Evolutionary conservation across 2,113 vertebrate species (phyloP).

Genomic region (Rhynchomys soricoides): DNA sequence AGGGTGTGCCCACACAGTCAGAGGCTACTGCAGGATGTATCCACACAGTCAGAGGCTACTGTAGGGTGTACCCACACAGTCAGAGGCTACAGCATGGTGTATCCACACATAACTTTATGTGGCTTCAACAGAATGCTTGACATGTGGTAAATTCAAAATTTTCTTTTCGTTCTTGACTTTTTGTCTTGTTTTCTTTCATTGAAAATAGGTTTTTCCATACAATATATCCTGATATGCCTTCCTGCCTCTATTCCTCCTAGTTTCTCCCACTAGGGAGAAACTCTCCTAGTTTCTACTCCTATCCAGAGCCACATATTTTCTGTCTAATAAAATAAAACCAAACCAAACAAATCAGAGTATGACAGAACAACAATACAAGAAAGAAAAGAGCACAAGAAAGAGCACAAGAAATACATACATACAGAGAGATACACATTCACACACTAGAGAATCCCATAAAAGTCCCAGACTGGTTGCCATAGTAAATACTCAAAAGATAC

Average conservation of each 20-base stretch:
- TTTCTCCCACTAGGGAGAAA: too few species aligned
- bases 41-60: too few species aligned
- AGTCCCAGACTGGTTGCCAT: background rate
- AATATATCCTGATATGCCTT: background rate
- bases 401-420: background rate
- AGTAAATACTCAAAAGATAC: background rate
- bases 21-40: background rate
- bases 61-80: background rate
- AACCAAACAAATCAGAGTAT: background rate
- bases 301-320: background rate
- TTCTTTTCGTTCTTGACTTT: background rate
- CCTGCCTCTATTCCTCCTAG: background rate
- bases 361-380: background rate
- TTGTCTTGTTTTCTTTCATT: background rate
- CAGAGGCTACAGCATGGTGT: background rate
- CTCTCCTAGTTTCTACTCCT: background rate
- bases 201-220: background rate
- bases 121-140: background rate
- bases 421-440: background rate
- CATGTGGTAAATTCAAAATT: background rate
- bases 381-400: background rate
- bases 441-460: background rate
- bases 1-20: background rate
- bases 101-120: background rate
- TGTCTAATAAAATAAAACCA: background rate